Base-by-base conservation (phyloP, 1,140 invertebrate genomes). In the Eriocheir sinensis region DNA sequence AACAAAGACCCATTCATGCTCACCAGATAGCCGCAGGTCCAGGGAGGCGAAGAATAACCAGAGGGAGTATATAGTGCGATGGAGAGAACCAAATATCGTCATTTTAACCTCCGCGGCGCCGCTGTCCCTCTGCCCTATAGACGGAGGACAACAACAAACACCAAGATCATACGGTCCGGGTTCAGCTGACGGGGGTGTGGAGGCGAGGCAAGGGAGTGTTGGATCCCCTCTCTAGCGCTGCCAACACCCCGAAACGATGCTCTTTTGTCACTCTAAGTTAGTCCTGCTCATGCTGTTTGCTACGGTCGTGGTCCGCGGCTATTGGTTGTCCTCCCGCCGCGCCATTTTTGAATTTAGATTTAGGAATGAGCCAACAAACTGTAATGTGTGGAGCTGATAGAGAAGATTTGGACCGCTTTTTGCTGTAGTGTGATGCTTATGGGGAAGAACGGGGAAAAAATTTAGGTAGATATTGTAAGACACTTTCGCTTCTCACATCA, bases 61-160 rank as follows among this genome's bases (percentile, higher is more conserved):
- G 4, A 72, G 60, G 27, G 60, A 72, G n/a, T 72, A 72, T 6
- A 72, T n/a, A 72, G 60, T 72, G 60, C 60, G 60, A 21, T 72
- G 60, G 21, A 72, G 60, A n/a, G 60, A 72, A 72, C 60, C 60
- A 72, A 72, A 72, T 72, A 72, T 12, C 60, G 60, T 72, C 60
- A 72, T 72, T 72, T 72, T 72, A 72, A 72, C 60, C n/a, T n/a
- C 60, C 60, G 60, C 60, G 60, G 60, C 60, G 9, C 60, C 60
- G 27, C 60, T 72, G 12, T 72, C 60, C 60, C 60, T 21, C 60
- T n/a, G 3, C 60, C 60, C 60, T 72, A 72, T 72, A 72, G 60
- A 21, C 60, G 60, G 60, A 21, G 12, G 12, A 72, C 60, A 12
- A 72, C 60, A 72, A 72, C 60, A 72, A 72, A 72, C 17, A 72